These are phyloP conservation scores for Cheilinus undulatus DNA, from an alignment of 2,113 vertebrate species.

Conservation along the genomic window DNA sequence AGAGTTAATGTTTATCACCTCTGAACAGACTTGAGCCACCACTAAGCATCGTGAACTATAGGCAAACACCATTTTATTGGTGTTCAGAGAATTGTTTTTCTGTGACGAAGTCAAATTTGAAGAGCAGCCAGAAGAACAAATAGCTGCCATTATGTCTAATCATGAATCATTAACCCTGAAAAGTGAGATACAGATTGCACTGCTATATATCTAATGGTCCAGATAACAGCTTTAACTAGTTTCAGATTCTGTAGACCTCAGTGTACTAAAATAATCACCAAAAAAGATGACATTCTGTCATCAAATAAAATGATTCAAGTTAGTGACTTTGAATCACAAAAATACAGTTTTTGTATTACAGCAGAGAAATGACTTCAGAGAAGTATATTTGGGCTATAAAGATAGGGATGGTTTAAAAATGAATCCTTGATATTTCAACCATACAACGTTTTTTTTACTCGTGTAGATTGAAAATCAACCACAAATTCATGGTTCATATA, in stretches of 20 bases:
- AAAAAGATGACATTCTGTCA: neutral
- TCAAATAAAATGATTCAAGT: neutral
- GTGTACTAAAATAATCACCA: neutral
- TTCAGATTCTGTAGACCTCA: neutral
- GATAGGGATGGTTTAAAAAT: too few relatives aligned
- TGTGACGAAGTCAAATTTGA: slow-evolving; percentile 26
- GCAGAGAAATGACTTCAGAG: neutral
- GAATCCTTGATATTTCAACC: too few relatives aligned
- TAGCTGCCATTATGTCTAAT: slow-evolving; percentile 25
- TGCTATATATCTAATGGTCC: slow-evolving; percentile 29
- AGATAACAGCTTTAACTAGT: slow-evolving; percentile 7
- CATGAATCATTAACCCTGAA: slow-evolving; percentile 13
- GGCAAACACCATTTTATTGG: slow-evolving; percentile 8
- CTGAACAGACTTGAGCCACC: slow-evolving; percentile 6
- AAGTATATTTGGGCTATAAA: too few relatives aligned
- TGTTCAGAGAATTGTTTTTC: slow-evolving; percentile 4
- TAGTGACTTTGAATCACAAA: neutral
- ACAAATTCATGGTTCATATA: too few relatives aligned
- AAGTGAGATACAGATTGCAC: slow-evolving; percentile 21
- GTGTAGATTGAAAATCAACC: too few relatives aligned
- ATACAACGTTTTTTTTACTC: too few relatives aligned
- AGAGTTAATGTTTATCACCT: slow-evolving; percentile 19
- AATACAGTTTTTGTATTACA: neutral
- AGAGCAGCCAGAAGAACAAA: slow-evolving; percentile 27
- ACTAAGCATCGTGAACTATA: slow-evolving; percentile 38